phyloP scores from a whole-genome alignment of 2,113 vertebrate species.

The Rhea pennata region DNA sequence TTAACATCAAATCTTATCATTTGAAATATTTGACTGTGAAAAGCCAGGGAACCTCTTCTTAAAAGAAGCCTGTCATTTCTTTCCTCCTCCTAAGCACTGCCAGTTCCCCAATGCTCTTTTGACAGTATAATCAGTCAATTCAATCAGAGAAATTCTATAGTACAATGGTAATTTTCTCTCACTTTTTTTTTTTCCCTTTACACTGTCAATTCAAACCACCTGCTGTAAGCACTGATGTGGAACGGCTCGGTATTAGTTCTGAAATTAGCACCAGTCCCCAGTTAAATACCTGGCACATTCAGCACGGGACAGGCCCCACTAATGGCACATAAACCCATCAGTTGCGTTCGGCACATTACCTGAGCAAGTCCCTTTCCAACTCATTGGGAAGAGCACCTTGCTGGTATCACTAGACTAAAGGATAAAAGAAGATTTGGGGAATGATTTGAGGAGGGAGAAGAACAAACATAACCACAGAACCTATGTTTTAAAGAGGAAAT shows the following conservation, averaged over 20 bases:
- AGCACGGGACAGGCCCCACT: conserved; percentile 78
- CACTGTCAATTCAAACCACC: conserved; percentile 86
- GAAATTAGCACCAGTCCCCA: conserved; percentile 95
- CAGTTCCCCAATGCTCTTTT: conserved; percentile 75
- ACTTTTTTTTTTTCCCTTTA: conserved; percentile 78
- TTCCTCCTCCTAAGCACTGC: conserved; percentile 65
- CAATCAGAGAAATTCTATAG: conserved; percentile 88
- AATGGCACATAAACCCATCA: conserved; percentile 86
- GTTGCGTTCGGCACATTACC: conserved; percentile 79
- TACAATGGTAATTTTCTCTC: conserved; percentile 86
- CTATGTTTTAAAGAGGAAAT: not conserved
- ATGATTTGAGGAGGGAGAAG: conserved; percentile 25
- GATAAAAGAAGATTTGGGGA: not conserved
- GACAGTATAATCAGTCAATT: conserved; percentile 87
- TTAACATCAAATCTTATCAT: conserved; percentile 58
- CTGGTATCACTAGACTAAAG: not conserved
- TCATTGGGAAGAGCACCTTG: conserved; percentile 70
- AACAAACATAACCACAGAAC: not conserved
- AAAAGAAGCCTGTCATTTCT: conserved; percentile 70
- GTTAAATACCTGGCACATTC: conserved; percentile 91
- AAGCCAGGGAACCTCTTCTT: conserved; percentile 66
- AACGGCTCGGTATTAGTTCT: conserved; percentile 95
- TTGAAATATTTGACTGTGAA: conserved; percentile 70
- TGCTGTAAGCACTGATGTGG: conserved; percentile 87
- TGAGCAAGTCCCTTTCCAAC: conserved; percentile 69